Percentiles rank a stretch among this genome's conserved stretches.
These are phyloP conservation scores for Crossocerus cetratus DNA, from an alignment of 2,888 invertebrate genomes.

Conservation along the genomic window DNA sequence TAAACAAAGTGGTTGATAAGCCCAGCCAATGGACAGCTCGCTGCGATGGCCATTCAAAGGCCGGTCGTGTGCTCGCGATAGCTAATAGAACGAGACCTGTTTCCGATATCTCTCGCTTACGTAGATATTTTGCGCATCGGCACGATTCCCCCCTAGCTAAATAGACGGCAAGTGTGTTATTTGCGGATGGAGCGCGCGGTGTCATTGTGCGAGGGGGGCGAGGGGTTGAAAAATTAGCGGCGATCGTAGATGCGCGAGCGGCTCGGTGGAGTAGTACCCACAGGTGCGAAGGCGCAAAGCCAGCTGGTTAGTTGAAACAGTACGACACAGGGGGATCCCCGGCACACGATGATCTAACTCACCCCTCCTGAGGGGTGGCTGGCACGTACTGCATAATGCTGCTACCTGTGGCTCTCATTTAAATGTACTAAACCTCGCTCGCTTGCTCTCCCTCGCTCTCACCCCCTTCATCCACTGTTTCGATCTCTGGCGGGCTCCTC, in stretches of 20 bases:
- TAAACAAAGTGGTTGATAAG: too few species aligned
- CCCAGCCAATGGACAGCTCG: too few species aligned
- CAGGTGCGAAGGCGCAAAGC: conserved; percentile 61
- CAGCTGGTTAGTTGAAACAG: conserved; percentile 60
- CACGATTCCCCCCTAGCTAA: too few species aligned
- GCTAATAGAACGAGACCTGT: too few species aligned
- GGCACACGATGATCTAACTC: conserved; percentile 68
- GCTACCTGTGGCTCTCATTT: conserved; percentile 75
- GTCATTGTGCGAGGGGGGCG: background rate
- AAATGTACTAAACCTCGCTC: conserved; percentile 71
- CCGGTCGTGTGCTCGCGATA: too few species aligned
- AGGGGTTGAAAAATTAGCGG: background rate
- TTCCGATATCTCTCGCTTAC: too few species aligned
- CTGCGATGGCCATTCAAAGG: too few species aligned
- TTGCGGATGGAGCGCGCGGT: too few species aligned
- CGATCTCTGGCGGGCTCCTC: conserved; percentile 26
- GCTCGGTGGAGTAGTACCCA: conserved; percentile 24
- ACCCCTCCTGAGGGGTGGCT: conserved; percentile 66
- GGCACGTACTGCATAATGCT: conserved; percentile 72
- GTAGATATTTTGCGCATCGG: too few species aligned
- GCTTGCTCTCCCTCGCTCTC: conserved; percentile 36
- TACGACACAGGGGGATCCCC: conserved; percentile 57
- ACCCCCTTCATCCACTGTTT: conserved; percentile 24
- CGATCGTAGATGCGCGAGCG: too few species aligned
- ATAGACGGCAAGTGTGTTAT: too few species aligned